These are phyloP conservation scores for Cylloceria caligata DNA, from an alignment of 2,888 invertebrate species.

Conservation along the genomic window DNA sequence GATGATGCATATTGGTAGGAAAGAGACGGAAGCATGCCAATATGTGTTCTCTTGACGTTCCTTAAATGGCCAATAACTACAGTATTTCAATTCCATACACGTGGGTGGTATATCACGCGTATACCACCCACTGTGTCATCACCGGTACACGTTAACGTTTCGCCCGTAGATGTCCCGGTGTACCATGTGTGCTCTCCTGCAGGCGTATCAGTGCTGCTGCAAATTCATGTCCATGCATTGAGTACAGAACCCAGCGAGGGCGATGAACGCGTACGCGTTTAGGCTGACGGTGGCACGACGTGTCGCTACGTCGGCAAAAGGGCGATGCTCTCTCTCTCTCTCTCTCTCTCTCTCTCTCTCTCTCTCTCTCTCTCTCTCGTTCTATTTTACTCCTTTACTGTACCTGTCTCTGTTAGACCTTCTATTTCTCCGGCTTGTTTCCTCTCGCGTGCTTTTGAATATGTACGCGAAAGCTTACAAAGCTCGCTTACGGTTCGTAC, in stretches of 20 bases:
- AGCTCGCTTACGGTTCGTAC: conserved; percentile 20
- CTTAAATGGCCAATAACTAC: not conserved
- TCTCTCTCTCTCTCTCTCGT: not conserved
- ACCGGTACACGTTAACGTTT: conserved; percentile 16
- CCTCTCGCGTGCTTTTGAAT: not conserved
- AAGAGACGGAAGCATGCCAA: conserved; percentile 4
- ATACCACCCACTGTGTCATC: conserved; percentile 11
- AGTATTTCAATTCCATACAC: not conserved
- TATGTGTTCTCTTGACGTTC: not conserved
- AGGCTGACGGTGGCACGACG: conserved; percentile 55
- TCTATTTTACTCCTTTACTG: conserved; percentile 12
- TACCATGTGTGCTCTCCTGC: not conserved
- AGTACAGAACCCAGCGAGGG: conserved; percentile 24
- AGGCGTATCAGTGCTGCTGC: conserved; percentile 24
- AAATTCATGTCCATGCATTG: conserved; percentile 38
- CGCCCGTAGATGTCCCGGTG: not conserved
- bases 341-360: conserved; percentile 35
- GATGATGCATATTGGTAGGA: conserved; percentile 17
- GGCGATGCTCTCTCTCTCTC: not conserved
- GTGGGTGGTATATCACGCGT: too few relatives aligned
- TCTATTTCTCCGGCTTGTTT: conserved; percentile 19
- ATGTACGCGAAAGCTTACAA: conserved; percentile 24
- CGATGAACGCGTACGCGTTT: conserved; percentile 56
- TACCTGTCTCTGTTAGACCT: conserved; percentile 22
- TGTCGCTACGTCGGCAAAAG: conserved; percentile 54